Evolutionary conservation across 2,888 invertebrate genomes (phyloP).

Genomic region (Azorinus chamasolen): DNA sequence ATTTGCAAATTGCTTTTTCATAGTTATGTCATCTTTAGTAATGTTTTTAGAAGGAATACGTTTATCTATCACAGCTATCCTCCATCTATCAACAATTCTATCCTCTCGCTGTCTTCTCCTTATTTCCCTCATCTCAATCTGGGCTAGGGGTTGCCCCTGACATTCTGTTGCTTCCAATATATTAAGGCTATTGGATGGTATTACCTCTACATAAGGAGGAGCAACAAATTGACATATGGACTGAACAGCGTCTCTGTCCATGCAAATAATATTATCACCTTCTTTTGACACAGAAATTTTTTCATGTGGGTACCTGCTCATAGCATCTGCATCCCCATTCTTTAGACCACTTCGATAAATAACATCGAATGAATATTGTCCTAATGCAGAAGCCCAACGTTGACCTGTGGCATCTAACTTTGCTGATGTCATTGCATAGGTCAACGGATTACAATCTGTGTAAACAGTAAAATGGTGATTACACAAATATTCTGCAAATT

Average conservation of each 20-base stretch:
- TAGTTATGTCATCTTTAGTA: neutral
- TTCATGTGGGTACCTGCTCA: constrained; percentile 25
- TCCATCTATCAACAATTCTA: neutral
- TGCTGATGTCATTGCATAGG: too few relatives aligned
- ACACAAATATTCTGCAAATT: too few relatives aligned
- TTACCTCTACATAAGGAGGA: constrained; percentile 2
- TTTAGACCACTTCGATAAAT: constrained; percentile 10
- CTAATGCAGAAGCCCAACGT: constrained; percentile 24
- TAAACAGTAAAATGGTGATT: too few relatives aligned
- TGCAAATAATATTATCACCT: neutral
- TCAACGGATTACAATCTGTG: too few relatives aligned
- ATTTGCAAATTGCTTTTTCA: neutral
- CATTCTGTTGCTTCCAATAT: neutral
- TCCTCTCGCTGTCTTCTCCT: neutral
- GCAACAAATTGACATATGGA: constrained; percentile 10
- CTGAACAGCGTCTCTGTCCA: constrained; percentile 12
- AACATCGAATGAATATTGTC: constrained; percentile 22
- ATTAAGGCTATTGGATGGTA: constrained; percentile 4
- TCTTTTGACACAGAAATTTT: neutral
- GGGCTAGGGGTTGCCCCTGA: neutral
- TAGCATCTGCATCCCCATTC: constrained; percentile 27
- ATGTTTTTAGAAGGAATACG: neutral
- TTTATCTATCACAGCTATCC: constrained; percentile 2
- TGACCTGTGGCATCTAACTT: constrained; percentile 35
- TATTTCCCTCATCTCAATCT: neutral